Base-by-base conservation (phyloP, 2,113 vertebrate species). In the Antennarius striatus region DNA sequence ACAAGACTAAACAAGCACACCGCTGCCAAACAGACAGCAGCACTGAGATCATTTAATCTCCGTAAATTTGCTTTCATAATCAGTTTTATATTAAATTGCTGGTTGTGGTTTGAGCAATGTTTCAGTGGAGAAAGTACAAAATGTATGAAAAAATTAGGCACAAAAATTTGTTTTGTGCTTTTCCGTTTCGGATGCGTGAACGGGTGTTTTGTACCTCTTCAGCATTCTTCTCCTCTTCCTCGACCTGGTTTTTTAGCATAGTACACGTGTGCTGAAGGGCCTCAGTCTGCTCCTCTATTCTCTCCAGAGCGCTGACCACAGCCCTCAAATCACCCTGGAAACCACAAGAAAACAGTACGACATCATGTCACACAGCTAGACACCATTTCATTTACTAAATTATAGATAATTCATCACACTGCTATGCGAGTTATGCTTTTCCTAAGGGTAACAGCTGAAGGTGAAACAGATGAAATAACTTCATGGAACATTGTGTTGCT, bases 211-310 rank as follows among this genome's bases (percentile, higher is more conserved):
- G 48, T 32, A 93, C 93, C 91, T 92, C 67, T 48, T 88, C 70
- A 6, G 87, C 80, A 1, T 80, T 79, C 13, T 88, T 80, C 47
- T 92, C 91, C 64, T 89, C 83, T 2, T 91, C 82, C 16, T 90
- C 84, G 56, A 92, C 47, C 53, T 71, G 63, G 17, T 64, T 56
- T 55, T 81, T 85, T 50, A 91, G 63, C 15, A 29, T 45, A 4
- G 56, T 79, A 68, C 85, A 90, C 14, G 54, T 54, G 4, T 81
- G 63, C 51, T 91, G 60, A 45, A 94, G 65, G 32, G 71, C 49
- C 1, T 60, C 71, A 0, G 13, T 83, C 66, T 80, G 45, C 47
- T 81, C 83, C 39, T 92, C 90, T 22, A 68, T 73, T 51, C 17
- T 74, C 73, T 93, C 89, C 52, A 94, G 61, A 11, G 63, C 40